Base-by-base conservation (phyloP, 2,888 invertebrate genomes). In the Xiphydria camelus region DNA sequence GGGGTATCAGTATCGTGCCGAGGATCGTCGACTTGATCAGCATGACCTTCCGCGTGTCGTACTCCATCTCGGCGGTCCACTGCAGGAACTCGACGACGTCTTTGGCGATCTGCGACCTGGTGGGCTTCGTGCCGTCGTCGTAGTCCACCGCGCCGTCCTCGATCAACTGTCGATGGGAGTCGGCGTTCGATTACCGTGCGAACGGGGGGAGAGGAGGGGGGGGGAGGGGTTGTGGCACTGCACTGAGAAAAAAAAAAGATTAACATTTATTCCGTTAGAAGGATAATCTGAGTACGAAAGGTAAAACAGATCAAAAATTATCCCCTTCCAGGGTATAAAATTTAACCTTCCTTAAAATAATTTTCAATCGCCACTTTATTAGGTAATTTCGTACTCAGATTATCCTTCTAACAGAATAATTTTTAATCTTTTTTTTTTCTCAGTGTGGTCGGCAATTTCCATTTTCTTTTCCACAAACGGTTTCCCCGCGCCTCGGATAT, bases 21-120 rank as follows among this genome's bases (percentile, higher is more conserved):
- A 94, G 83, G 60, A 87, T 84, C 39, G 88, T 43, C 1, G 78
- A 78, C 79, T 91, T 93, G 61, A 94, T 82, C 51, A 84, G 79
- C 86, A 91, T 85, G 51, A 82, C 80, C 66, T 95, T 91, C 49
- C 95, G 84, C 4, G 84, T 82, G 76, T 97, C 95, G 55, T 88
- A 87, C 70, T 95, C 93, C 1, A 94, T 96, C 74, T 95, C 91
- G 0, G 89, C 85, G 41, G 90, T 84, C 94, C 96, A 99, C 68
- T 85, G 86, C 47, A 99, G 83, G 85, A 98, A 98, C 42, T 89
- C 87, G 20, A 85, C 78, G 19, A 99, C 89, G 78, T 99, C 98
- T 79, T 99, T 99, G 39, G 98, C 94, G 73, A 98, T 80, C 79
- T 99, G 99, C 70, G 94, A 91, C 57, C 88, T 85, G 31, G 91